Evolutionary conservation across 2,113 vertebrate genomes (phyloP).

Genomic region (Rhinolophus sinicus): DNA sequence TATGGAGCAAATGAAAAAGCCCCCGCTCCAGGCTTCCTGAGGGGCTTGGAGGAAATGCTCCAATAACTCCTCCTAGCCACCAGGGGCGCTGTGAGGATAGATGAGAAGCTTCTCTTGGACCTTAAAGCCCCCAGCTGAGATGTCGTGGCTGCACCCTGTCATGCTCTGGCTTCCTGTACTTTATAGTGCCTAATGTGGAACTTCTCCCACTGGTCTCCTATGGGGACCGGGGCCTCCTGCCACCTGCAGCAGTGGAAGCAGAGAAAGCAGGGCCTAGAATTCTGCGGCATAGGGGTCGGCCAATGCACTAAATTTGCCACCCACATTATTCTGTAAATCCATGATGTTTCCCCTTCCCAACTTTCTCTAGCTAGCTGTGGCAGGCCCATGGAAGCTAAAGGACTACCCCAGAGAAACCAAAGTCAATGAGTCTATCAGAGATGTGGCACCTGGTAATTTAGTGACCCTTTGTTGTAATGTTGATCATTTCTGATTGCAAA

Average conservation of each 20-base stretch:
- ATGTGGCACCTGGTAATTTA: conserved; percentile 9
- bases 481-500: conserved; percentile 51
- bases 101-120: background rate
- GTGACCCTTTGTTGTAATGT: background rate
- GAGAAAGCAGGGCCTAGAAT: background rate
- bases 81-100: background rate
- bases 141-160: background rate
- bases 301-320: background rate
- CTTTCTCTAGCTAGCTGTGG: background rate
- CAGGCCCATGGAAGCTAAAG: background rate
- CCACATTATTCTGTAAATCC: background rate
- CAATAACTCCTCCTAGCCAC: conserved; percentile 2
- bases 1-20: background rate
- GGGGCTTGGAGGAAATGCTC: background rate
- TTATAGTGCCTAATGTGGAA: background rate
- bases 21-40: background rate
- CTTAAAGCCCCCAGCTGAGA: background rate
- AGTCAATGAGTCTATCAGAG: background rate
- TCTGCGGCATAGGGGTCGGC: background rate
- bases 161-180: background rate
- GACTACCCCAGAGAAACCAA: background rate
- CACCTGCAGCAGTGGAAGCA: background rate
- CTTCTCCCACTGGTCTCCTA: background rate
- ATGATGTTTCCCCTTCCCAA: background rate
- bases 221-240: background rate